Evolutionary conservation across 2,797 vertebrate species (phyloP).

Genomic region (Propithecus deckenii): DNA sequence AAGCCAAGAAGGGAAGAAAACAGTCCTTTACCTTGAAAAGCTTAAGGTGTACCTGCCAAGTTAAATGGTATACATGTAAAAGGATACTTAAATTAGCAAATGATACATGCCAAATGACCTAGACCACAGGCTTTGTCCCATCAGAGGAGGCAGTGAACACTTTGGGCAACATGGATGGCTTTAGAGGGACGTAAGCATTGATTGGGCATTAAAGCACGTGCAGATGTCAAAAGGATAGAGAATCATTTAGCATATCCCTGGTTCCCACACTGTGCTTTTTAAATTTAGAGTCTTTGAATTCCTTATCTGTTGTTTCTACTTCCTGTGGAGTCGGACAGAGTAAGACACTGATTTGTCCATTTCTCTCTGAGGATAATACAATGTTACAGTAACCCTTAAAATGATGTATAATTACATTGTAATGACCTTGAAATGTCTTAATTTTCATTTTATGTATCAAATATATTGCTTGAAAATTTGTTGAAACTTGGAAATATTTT

Average conservation of each 20-base stretch:
- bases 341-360: background rate
- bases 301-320: background rate
- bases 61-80: background rate
- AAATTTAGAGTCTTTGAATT: background rate
- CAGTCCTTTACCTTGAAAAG: constrained; percentile 17
- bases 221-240: background rate
- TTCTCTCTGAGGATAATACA: background rate
- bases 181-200: background rate
- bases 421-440: background rate
- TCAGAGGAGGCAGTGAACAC: background rate
- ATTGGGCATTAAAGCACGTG: background rate
- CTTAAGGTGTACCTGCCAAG: background rate
- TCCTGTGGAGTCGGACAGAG: background rate
- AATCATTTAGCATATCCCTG: background rate
- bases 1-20: background rate
- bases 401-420: background rate
- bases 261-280: background rate
- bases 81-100: background rate
- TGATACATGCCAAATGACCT: background rate
- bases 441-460: background rate
- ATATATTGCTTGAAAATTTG: background rate
- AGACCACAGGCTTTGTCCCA: background rate
- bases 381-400: background rate
- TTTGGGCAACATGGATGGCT: background rate
- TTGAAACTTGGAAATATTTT: background rate